These are phyloP conservation scores for Dryocosmus kuriphilus DNA, from an alignment of 2,888 invertebrate species.

Conservation along the genomic window DNA sequence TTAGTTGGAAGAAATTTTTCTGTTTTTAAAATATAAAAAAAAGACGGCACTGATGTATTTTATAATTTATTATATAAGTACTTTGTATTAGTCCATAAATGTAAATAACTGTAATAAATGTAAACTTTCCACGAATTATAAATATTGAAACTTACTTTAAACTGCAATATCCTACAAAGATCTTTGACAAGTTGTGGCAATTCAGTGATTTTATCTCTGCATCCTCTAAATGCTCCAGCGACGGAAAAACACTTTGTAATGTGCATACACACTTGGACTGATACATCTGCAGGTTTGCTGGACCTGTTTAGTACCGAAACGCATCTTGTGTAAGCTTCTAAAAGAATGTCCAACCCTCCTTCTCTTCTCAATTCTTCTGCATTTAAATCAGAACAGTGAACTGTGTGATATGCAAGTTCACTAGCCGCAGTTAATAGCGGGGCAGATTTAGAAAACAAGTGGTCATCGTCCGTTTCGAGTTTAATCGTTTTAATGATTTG, in stretches of 20 bases:
- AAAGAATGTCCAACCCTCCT: slow-evolving; percentile 92
- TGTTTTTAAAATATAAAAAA: no score
- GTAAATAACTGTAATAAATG: no score
- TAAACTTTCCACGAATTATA: background rate
- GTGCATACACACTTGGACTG: slow-evolving; percentile 94
- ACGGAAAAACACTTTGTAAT: slow-evolving; percentile 96
- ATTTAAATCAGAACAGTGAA: slow-evolving; percentile 96
- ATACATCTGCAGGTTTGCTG: slow-evolving; percentile 87
- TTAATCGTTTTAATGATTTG: slow-evolving; percentile 97
- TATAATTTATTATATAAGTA: no score
- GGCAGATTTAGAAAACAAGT: slow-evolving; percentile 91
- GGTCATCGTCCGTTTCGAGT: slow-evolving; percentile 95
- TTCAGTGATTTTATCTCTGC: slow-evolving; percentile 91
- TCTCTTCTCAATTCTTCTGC: slow-evolving; percentile 98
- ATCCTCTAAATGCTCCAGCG: slow-evolving; percentile 94
- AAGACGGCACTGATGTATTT: no score
- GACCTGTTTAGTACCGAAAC: slow-evolving; percentile 92
- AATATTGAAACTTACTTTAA: slow-evolving; percentile 81
- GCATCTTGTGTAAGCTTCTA: slow-evolving; percentile 96
- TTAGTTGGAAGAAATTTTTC: no score
- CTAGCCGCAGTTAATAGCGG: slow-evolving; percentile 94
- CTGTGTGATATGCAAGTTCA: slow-evolving; percentile 97
- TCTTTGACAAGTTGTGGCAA: slow-evolving; percentile 93
- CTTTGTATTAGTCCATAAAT: no score
- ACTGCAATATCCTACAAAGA: slow-evolving; percentile 90